Percentiles rank a stretch among this genome's conserved stretches.
Conservation (phyloP, 2,113 vertebrate species). For the Toxostoma redivivum region DNA sequence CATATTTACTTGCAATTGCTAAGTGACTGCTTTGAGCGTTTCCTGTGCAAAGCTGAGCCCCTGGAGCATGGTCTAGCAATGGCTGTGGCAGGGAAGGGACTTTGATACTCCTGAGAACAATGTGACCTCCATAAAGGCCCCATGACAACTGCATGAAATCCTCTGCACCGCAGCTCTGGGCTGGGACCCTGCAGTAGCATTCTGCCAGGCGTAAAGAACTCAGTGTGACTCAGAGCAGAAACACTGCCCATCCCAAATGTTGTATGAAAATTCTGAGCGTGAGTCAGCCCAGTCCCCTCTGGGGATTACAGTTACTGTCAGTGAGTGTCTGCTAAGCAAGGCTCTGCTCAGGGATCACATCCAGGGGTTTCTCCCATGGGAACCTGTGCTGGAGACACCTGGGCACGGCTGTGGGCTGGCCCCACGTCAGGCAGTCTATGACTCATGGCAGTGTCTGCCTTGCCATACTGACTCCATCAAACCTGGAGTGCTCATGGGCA, state of each 20-base stretch:
- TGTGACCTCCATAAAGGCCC: not conserved
- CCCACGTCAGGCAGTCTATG: rapidly evolving
- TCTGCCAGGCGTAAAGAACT: not conserved
- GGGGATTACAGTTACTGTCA: not conserved
- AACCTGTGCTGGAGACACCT: not conserved
- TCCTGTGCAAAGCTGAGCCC: not conserved
- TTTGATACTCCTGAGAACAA: not conserved
- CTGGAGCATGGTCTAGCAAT: not conserved
- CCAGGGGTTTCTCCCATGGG: not conserved
- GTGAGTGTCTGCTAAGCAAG: not conserved
- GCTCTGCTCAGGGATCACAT: not conserved
- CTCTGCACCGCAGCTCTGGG: not conserved
- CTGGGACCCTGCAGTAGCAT: not conserved
- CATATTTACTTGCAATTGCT: not conserved
- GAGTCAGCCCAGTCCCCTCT: conserved; percentile 20
- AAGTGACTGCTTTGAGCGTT: not conserved
- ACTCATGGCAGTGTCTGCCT: not conserved
- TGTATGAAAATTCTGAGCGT: not conserved
- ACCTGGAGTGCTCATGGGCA: not conserved
- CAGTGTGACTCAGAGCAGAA: conserved; percentile 23
- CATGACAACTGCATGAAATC: not conserved
- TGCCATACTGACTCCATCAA: not conserved
- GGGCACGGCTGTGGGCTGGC: rapidly evolving
- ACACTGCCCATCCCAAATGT: not conserved
- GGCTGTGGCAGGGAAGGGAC: not conserved